Conservation (phyloP, 2,888 invertebrate genomes). For the Phyllotreta striolata region DNA sequence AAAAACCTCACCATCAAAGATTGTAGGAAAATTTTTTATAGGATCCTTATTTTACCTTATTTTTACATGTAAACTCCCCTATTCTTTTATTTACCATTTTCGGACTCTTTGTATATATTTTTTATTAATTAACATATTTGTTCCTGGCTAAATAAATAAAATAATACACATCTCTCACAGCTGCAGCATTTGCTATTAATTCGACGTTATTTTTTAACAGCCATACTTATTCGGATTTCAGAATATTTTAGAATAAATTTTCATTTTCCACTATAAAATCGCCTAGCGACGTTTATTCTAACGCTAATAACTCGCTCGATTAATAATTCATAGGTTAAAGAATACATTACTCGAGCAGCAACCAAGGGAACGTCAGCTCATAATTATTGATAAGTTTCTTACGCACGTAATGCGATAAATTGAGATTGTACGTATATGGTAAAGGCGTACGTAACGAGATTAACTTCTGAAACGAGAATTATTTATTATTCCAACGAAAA, state of each 20-base stretch:
- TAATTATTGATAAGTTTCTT: conserved; percentile 32
- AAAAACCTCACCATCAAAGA: no score
- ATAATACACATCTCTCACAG: no score
- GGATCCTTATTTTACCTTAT: no score
- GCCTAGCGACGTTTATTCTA: not conserved
- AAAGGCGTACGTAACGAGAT: conserved; percentile 23
- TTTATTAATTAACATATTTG: no score
- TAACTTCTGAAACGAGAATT: conserved; percentile 23
- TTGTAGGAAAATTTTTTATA: no score
- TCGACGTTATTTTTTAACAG: no score
- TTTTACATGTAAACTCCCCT: no score
- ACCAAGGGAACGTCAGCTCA: conserved; percentile 20
- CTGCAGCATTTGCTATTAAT: no score
- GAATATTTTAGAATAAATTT: not conserved
- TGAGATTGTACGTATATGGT: conserved; percentile 26
- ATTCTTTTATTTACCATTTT: no score
- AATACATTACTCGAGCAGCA: conserved; percentile 16
- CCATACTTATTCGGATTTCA: not conserved
- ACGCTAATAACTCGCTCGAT: conserved; percentile 21
- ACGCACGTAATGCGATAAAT: conserved; percentile 25
- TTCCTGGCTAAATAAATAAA: no score
- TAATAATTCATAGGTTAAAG: conserved; percentile 28
- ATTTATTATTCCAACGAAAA: conserved; percentile 14
- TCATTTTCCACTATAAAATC: conserved; percentile 3
- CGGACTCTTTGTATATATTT: no score